Percentiles rank a stretch among this genome's conserved stretches.
These are phyloP conservation scores for Macrosoma leucophasiata DNA, from an alignment of 2,888 invertebrate genomes.

Conservation along the genomic window DNA sequence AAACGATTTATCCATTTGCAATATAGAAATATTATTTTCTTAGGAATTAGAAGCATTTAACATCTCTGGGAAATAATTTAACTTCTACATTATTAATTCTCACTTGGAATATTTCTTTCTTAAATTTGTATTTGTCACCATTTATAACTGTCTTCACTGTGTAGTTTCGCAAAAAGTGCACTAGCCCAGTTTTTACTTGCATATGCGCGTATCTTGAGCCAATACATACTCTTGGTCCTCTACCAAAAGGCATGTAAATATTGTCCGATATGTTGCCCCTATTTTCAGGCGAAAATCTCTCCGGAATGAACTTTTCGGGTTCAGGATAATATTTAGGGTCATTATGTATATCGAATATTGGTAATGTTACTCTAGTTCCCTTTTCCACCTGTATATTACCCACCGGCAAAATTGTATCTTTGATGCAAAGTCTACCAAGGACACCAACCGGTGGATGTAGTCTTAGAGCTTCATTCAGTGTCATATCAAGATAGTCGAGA, in stretches of 20 bases:
- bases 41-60: no score
- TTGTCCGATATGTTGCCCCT: constrained; percentile 34
- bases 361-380: constrained; percentile 40
- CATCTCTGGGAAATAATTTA: constrained; percentile 27
- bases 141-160: constrained; percentile 20
- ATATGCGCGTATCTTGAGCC: constrained; percentile 46
- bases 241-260: constrained; percentile 59
- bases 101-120: constrained; percentile 36
- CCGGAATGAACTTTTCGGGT: constrained; percentile 58
- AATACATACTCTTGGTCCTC: constrained; percentile 57
- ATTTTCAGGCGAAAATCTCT: constrained; percentile 37
- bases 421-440: constrained; percentile 35
- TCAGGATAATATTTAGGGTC: constrained; percentile 57
- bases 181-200: constrained; percentile 33
- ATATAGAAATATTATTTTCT: no score
- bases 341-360: constrained; percentile 49
- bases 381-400: constrained; percentile 46
- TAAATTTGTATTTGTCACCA: constrained; percentile 18
- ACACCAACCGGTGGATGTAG: constrained; percentile 45
- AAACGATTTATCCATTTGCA: no score
- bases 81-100: constrained; percentile 37
- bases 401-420: constrained; percentile 41
- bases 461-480: constrained; percentile 39
- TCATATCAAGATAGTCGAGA: constrained; percentile 48
- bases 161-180: constrained; percentile 25